Conservation (phyloP, 2,888 invertebrate genomes). For the Drosophila anomelani region DNA sequence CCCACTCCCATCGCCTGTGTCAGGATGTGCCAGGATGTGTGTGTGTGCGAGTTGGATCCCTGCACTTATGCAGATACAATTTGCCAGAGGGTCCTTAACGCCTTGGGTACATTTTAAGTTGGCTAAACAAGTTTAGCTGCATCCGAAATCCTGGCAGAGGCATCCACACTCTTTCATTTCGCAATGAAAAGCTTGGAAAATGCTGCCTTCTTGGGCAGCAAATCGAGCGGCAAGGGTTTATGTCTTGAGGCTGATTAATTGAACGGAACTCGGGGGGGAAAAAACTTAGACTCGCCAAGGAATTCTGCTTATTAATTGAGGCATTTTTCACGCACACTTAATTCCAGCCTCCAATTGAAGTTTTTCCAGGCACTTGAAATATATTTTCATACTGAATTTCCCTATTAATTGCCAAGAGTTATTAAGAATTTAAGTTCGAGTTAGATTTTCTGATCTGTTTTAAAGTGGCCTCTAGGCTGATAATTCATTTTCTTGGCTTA, state of each 20-base stretch:
- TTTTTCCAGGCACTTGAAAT: conserved; percentile 3
- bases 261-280: not conserved
- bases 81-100: conserved; percentile 27
- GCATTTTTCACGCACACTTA: conserved; percentile 14
- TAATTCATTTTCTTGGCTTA: not conserved
- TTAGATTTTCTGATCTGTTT: not conserved
- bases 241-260: conserved; percentile 4
- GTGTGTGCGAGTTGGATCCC: conserved; percentile 7
- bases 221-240: conserved; percentile 18
- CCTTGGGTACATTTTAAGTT: conserved; percentile 35
- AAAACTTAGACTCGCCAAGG: not conserved
- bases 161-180: not conserved
- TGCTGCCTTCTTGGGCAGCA: conserved; percentile 7
- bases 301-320: conserved; percentile 11
- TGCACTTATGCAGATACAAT: conserved; percentile 45
- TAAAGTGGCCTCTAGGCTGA: too few species aligned
- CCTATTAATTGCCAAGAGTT: not conserved
- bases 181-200: not conserved
- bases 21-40: not conserved
- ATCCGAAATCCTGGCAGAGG: conserved; percentile 8
- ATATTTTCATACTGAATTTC: not conserved
- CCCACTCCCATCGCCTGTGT: conserved; percentile 8
- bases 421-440: too few species aligned
- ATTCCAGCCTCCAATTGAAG: conserved; percentile 1
- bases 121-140: conserved; percentile 35